Base-by-base conservation (phyloP, 2,113 vertebrate species). In the Mungos mungo region DNA sequence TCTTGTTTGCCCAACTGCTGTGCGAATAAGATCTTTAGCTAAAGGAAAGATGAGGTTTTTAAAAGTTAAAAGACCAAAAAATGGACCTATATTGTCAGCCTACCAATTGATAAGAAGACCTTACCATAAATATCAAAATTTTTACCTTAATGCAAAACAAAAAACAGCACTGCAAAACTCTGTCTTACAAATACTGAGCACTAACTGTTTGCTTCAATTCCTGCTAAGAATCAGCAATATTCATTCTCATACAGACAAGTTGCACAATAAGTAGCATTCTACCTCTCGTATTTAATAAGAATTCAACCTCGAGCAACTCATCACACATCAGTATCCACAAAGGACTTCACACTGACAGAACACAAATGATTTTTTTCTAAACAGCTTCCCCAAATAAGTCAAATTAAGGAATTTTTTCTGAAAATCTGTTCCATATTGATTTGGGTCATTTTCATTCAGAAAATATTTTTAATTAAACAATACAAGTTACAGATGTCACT, bases 11-110 rank as follows among this genome's bases (percentile, higher is more conserved):
- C 99, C 99, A 47, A 99, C 68, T 0, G 99, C 98, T 8, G 99
- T 99, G 6, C 99, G 99, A 98, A 99, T 99, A 4, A 98, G 98
- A 91, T 99, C 99, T 96, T 99, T 99, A 97, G 99, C 99, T 99
- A 95, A 72, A 0, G 19, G 83, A 96, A 93, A 98, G 1, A 93
- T 18, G 35, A 41, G 33, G 23, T 82, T 80, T 93, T 84, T 77
- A 72, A 83, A 74, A 93, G n/a, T 93, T 81, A 66, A 66, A 83
- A 38, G 38, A 96, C 23, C 80, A 92, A 57, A 57, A 89, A n/a
- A 3, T 54, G 12, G 86, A 77, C 12, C 52, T 88, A 89, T 31
- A 90, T 4, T 81, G 31, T 9, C 76, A 94, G 38, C 18, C 38
- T 79, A 80, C 27, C 50, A 93, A 27, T 11, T 86, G 71, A 57